Percentiles rank a stretch among this genome's conserved stretches.
phyloP scores from a whole-genome alignment of 1,140 invertebrate genomes.

The Eumeta japonica region DNA sequence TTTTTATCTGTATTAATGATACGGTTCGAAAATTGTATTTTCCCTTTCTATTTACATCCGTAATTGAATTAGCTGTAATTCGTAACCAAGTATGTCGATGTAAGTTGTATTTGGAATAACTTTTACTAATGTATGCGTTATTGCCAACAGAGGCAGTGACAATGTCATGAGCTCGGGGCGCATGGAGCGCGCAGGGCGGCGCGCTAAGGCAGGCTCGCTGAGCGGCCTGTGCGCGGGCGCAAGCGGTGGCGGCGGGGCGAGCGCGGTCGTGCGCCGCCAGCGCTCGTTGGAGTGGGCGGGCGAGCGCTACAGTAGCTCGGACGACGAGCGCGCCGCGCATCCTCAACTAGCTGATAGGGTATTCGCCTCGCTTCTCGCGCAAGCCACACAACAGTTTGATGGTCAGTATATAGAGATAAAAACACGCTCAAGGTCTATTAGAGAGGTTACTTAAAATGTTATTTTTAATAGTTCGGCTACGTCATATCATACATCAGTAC shows the following conservation, averaged over 20 bases:
- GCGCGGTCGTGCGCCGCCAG: slow-evolving; percentile 56
- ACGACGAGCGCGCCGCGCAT: slow-evolving; percentile 59
- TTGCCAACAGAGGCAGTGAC: slow-evolving; percentile 30
- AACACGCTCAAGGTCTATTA: slow-evolving; percentile 6
- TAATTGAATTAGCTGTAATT: too few relatives aligned
- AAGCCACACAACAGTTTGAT: slow-evolving; percentile 62
- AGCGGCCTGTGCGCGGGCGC: slow-evolving; percentile 45
- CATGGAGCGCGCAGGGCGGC: slow-evolving; percentile 47
- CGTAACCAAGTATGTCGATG: too few relatives aligned
- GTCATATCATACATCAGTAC: background rate
- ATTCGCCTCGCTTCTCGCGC: slow-evolving; percentile 63
- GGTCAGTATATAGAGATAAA: slow-evolving; percentile 35
- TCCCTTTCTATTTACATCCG: too few relatives aligned
- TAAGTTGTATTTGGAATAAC: too few relatives aligned
- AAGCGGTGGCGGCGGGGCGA: slow-evolving; percentile 15
- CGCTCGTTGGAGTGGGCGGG: slow-evolving; percentile 65
- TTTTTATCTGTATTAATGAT: too few relatives aligned
- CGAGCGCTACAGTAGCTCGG: slow-evolving; percentile 65
- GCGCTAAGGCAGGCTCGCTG: slow-evolving; percentile 44
- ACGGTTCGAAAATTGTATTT: too few relatives aligned
- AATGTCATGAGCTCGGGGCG: slow-evolving; percentile 35
- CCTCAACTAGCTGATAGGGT: slow-evolving; percentile 63
- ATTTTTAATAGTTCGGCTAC: background rate
- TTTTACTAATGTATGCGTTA: too few relatives aligned
- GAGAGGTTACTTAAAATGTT: too few relatives aligned